Conservation (phyloP, 1,140 invertebrate species). For the Prorops nasuta region DNA sequence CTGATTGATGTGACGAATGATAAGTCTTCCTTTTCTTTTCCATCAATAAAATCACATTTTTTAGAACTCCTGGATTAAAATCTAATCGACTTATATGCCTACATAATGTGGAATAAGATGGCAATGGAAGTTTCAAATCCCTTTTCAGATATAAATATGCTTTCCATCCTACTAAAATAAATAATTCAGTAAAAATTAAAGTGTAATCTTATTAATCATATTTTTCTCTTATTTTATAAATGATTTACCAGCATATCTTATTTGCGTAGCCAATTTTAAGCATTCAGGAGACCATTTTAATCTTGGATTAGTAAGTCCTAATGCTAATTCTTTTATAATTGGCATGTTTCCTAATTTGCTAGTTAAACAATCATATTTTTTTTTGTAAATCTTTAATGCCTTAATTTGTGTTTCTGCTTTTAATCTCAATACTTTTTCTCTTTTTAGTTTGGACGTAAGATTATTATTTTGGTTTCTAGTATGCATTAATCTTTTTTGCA, state of each 20-base stretch:
- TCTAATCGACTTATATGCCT: not conserved
- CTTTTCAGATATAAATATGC: slow-evolving; percentile 1
- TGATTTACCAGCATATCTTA: not conserved
- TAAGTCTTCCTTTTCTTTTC: not conserved
- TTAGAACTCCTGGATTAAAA: not conserved
- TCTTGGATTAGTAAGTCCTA: not conserved
- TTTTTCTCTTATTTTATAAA: not conserved
- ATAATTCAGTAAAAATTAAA: not conserved
- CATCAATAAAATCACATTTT: not conserved
- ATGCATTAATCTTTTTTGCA: no score
- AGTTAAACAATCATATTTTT: not conserved
- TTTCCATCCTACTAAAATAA: slow-evolving; percentile 2
- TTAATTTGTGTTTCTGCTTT: not conserved
- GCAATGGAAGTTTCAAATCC: not conserved
- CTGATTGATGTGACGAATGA: not conserved
- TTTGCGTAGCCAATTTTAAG: not conserved
- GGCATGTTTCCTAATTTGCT: not conserved
- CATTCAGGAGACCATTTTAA: not conserved
- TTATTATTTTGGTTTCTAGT: no score
- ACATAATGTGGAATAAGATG: slow-evolving; percentile 3
- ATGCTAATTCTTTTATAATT: not conserved
- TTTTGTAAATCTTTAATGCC: not conserved
- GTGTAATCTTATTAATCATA: no score
- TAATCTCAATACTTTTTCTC: not conserved
- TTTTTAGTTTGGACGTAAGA: slow-evolving; percentile 16